A percentile compares a stretch with the other conserved stretches of the same genome.
phyloP scores from a whole-genome alignment of 2,113 vertebrate species.

The Triplophysa siluroides region DNA sequence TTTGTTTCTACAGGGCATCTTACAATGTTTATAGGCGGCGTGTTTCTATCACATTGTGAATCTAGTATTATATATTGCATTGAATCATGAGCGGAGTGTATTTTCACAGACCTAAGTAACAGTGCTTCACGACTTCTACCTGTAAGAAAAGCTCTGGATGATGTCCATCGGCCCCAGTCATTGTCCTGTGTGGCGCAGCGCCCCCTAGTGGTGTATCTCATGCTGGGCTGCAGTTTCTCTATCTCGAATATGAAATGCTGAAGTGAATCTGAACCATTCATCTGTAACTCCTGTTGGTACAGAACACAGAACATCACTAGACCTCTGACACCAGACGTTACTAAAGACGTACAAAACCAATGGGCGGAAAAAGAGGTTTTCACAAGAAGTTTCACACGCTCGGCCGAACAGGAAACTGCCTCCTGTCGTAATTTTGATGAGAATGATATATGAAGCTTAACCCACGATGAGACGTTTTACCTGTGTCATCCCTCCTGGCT shows the following conservation, averaged over 20 bases:
- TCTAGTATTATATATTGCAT: no score
- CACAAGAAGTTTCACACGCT: not conserved
- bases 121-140: slow-evolving; percentile 45
- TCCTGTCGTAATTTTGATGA: slow-evolving; percentile 39
- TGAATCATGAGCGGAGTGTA: no score
- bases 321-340: not conserved
- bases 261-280: slow-evolving; percentile 9
- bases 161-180: slow-evolving; percentile 57
- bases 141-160: slow-evolving; percentile 47
- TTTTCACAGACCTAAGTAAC: not conserved
- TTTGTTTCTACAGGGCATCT: no score
- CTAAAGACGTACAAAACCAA: not conserved
- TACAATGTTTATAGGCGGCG: no score
- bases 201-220: slow-evolving; percentile 47
- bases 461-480: slow-evolving; percentile 30
- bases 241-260: slow-evolving; percentile 43
- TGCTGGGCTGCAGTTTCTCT: slow-evolving; percentile 59
- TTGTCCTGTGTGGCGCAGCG: slow-evolving; percentile 56
- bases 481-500: not conserved
- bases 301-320: not conserved
- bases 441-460: not conserved
- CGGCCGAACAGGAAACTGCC: not conserved
- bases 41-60: no score
- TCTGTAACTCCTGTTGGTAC: slow-evolving; percentile 50
- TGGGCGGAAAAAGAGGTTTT: no score